These are phyloP conservation scores for Zonitis immaculata DNA, from an alignment of 2,888 invertebrate genomes.

Conservation along the genomic window DNA sequence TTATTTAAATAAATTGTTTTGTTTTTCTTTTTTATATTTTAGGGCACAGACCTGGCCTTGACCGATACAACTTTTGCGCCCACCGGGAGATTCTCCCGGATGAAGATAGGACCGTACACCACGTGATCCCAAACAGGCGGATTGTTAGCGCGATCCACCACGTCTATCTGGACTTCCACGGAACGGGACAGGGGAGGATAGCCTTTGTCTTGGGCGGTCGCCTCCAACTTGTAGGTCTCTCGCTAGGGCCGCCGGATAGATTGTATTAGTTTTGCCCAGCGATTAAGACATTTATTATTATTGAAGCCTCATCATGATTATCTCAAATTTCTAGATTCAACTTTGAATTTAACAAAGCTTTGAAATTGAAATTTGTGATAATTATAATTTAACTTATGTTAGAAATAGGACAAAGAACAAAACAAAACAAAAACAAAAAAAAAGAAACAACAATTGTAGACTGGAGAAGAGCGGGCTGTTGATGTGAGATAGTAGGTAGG, in stretches of 20 bases:
- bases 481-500: conserved; percentile 26
- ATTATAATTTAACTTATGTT: neutral
- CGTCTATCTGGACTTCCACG: conserved; percentile 97
- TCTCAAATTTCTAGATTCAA: neutral
- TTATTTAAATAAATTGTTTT: no score
- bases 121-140: conserved; percentile 96
- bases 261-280: conserved; percentile 19
- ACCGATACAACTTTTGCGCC: conserved; percentile 97
- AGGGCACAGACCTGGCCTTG: conserved; percentile 92
- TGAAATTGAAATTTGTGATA: neutral
- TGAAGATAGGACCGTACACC: conserved; percentile 95
- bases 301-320: neutral
- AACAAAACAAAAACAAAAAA: neutral
- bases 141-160: conserved; percentile 97
- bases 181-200: conserved; percentile 91
- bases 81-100: conserved; percentile 96
- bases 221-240: conserved; percentile 97
- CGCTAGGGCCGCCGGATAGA: conserved; percentile 55
- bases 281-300: conserved; percentile 1
- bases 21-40: conserved; percentile 11
- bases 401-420: neutral
- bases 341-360: no score
- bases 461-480: conserved; percentile 22
- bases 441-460: no score
- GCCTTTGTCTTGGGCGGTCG: conserved; percentile 97